These are phyloP conservation scores for Acrossocheilus fasciatus DNA, from an alignment of 2,797 vertebrate genomes.

Conservation along the genomic window DNA sequence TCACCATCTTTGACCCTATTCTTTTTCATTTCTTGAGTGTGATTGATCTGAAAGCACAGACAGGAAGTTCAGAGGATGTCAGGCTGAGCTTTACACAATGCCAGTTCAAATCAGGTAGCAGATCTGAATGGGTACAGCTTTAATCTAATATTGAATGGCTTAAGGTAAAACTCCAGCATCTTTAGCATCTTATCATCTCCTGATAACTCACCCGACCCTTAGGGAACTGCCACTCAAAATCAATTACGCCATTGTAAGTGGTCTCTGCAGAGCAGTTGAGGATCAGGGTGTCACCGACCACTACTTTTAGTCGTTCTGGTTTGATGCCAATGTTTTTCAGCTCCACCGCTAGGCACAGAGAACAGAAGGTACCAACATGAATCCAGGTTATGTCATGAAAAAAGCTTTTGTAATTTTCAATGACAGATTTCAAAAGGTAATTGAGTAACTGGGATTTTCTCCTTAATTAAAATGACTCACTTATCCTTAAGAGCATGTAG, in stretches of 20 bases:
- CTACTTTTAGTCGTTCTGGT: conserved; percentile 66
- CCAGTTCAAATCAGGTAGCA: background rate
- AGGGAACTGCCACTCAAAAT: conserved; percentile 80
- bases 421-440: background rate
- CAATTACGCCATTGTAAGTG: conserved; percentile 76
- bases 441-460: background rate
- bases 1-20: rapidly evolving
- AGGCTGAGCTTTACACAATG: background rate
- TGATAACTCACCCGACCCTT: conserved; percentile 57
- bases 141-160: background rate
- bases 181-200: background rate
- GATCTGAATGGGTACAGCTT: background rate
- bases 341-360: conserved; percentile 60
- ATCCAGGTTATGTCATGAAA: conserved; percentile 3
- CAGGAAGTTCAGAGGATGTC: background rate
- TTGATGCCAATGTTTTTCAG: conserved; percentile 72
- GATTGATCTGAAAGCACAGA: conserved; percentile 69
- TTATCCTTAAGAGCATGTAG: conserved; percentile 74
- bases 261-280: conserved; percentile 84
- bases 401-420: conserved; percentile 14
- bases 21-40: background rate
- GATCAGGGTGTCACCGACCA: conserved; percentile 81
- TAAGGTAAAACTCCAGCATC: background rate
- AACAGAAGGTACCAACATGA: conserved; percentile 13
- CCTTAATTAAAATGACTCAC: conserved; percentile 76